Conservation (phyloP, 2,113 vertebrate genomes). For the Hippocampus comes region DNA sequence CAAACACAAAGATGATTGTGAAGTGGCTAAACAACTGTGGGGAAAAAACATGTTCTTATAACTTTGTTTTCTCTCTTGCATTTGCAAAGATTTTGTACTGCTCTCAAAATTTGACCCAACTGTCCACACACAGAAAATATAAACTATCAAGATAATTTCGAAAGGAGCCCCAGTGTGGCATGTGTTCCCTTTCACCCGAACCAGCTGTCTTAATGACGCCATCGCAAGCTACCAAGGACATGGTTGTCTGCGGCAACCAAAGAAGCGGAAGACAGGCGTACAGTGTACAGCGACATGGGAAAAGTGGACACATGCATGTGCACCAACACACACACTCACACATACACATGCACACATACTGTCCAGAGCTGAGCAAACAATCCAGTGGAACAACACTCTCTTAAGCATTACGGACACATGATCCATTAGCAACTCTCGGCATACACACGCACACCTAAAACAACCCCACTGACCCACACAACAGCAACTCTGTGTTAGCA, state of each 20-base stretch:
- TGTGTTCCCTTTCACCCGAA: conserved; percentile 8
- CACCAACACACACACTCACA: conserved; percentile 13
- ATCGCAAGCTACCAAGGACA: conserved; percentile 60
- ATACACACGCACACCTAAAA: conserved; percentile 20
- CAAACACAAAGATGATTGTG: background rate
- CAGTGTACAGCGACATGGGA: conserved; percentile 30
- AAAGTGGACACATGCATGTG: conserved; percentile 22
- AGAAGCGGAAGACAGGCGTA: conserved; percentile 33
- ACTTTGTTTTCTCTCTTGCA: background rate
- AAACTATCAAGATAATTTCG: background rate
- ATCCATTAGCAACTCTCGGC: conserved; percentile 66
- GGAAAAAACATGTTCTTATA: background rate
- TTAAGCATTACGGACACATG: conserved; percentile 54
- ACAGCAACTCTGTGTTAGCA: conserved; percentile 27
- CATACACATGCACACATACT: conserved; percentile 4
- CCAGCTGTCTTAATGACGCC: conserved; percentile 18
- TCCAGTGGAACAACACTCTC: conserved; percentile 65
- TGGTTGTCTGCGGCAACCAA: conserved; percentile 62
- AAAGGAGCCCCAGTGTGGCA: background rate
- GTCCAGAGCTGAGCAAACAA: conserved; percentile 64
- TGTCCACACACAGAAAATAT: background rate
- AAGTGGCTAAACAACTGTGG: background rate
- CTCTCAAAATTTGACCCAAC: background rate
- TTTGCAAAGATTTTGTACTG: background rate
- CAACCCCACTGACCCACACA: conserved; percentile 35